Evolutionary conservation across 2,797 vertebrate species (phyloP).

Genomic region (Microtus californicus): DNA sequence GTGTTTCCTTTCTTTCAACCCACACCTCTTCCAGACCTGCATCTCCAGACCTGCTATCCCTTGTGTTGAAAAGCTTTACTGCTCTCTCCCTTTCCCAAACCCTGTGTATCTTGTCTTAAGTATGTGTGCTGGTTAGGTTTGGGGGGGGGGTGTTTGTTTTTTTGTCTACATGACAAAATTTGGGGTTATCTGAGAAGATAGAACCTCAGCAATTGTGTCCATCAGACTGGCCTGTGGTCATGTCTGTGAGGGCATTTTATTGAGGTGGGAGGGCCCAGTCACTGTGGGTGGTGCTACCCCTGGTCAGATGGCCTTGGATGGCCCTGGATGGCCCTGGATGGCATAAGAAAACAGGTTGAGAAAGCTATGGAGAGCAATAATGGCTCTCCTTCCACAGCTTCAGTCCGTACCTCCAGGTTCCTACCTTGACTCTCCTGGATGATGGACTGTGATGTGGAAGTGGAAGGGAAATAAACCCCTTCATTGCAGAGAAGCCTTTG

Average conservation of each 20-base stretch:
- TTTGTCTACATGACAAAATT: not conserved
- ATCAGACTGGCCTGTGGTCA: not conserved
- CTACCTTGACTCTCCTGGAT: not conserved
- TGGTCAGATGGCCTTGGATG: not conserved
- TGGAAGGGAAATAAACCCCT: not conserved
- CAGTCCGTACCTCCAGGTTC: not conserved
- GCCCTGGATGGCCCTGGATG: too few species aligned
- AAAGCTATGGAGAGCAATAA: not conserved
- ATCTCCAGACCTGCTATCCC: not conserved
- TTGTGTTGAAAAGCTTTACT: slow-evolving; percentile 11
- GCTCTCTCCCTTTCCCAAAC: not conserved
- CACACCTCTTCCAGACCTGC: not conserved
- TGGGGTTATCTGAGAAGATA: not conserved
- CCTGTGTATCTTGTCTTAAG: not conserved
- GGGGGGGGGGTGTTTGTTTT: not conserved
- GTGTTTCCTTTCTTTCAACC: slow-evolving; percentile 22
- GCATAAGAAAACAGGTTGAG: not conserved
- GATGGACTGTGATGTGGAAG: not conserved
- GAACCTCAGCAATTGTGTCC: not conserved
- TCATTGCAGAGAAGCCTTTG: not conserved
- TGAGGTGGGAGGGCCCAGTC: not conserved
- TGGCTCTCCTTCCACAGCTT: not conserved
- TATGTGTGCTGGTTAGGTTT: not conserved
- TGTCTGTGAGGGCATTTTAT: not conserved
- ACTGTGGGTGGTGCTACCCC: not conserved